Evolutionary conservation across 2,888 invertebrate species (phyloP).

Genomic region (Rhingia rostrata): DNA sequence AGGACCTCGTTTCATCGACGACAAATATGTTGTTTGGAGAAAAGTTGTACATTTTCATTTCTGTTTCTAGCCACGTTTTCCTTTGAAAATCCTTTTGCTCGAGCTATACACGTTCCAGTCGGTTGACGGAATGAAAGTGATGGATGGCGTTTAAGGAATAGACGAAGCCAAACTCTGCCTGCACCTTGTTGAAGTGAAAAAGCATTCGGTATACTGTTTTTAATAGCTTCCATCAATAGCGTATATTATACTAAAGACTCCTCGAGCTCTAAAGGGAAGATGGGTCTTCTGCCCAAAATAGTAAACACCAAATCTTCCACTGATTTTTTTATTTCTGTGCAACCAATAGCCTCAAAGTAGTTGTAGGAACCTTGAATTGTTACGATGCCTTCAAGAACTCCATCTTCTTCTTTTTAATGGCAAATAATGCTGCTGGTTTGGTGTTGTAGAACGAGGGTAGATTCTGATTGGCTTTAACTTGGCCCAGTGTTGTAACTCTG

Average conservation of each 20-base stretch:
- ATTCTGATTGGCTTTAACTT: too few relatives aligned
- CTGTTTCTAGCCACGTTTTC: conserved; percentile 40
- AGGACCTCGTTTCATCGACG: too few relatives aligned
- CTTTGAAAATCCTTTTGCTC: conserved; percentile 29
- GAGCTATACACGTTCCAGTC: conserved; percentile 31
- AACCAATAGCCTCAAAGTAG: conserved; percentile 9
- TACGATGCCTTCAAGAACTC: conserved; percentile 23
- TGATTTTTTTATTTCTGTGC: conserved; percentile 11
- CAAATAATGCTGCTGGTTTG: conserved; percentile 5
- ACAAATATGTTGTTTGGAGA: too few relatives aligned
- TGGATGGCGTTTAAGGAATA: conserved; percentile 27
- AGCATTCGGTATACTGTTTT: not conserved
- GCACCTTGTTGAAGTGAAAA: not conserved
- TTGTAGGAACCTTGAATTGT: conserved; percentile 8
- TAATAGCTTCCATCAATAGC: not conserved
- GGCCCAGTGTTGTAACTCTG: too few relatives aligned
- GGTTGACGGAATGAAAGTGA: conserved; percentile 32
- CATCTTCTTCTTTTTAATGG: conserved; percentile 2
- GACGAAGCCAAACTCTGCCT: conserved; percentile 6
- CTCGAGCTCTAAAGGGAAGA: conserved; percentile 7
- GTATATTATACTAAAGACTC: conserved; percentile 3
- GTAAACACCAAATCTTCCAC: conserved; percentile 19
- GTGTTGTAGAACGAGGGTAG: too few relatives aligned
- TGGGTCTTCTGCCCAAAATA: conserved; percentile 6
- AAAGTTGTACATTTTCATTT: too few relatives aligned